These are phyloP conservation scores for Sceloporus tristichus DNA, from an alignment of 2,113 vertebrate species.

Conservation along the genomic window DNA sequence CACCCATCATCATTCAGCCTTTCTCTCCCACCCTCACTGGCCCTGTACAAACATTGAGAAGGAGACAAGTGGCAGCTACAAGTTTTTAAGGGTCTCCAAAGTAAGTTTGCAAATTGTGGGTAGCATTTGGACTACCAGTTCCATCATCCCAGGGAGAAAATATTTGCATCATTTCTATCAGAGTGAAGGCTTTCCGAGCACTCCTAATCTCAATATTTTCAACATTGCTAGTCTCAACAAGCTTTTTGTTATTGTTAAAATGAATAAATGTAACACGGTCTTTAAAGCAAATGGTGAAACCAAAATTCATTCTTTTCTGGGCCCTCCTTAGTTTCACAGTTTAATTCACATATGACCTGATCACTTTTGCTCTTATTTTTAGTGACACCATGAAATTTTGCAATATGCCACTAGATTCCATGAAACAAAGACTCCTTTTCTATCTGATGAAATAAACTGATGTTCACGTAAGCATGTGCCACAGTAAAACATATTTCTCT, in stretches of 20 bases:
- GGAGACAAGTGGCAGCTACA: background rate
- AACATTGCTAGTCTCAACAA: background rate
- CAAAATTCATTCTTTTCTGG: background rate
- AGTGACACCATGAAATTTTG: background rate
- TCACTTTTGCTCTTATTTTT: background rate
- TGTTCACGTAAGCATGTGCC: background rate
- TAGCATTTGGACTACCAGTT: too few relatives aligned
- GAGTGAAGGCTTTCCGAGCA: background rate
- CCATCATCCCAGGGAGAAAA: background rate
- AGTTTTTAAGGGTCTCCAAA: too few relatives aligned
- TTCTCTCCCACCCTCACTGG: background rate
- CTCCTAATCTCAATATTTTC: background rate
- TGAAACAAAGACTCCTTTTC: background rate
- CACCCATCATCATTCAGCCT: background rate
- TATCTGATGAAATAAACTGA: slow-evolving; percentile 2
- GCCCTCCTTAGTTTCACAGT: background rate
- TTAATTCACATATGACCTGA: background rate
- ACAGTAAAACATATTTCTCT: background rate
- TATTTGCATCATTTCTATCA: background rate
- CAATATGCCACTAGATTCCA: background rate
- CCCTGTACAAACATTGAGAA: background rate
- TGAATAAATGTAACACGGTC: background rate
- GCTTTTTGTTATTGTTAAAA: slow-evolving; percentile 1
- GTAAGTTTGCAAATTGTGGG: too few relatives aligned
- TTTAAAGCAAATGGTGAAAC: background rate